Evolutionary conservation across 2,888 invertebrate genomes (phyloP), one percentile per base, ranked within the genome.

Genomic region (Tenodera sinensis): DNA sequence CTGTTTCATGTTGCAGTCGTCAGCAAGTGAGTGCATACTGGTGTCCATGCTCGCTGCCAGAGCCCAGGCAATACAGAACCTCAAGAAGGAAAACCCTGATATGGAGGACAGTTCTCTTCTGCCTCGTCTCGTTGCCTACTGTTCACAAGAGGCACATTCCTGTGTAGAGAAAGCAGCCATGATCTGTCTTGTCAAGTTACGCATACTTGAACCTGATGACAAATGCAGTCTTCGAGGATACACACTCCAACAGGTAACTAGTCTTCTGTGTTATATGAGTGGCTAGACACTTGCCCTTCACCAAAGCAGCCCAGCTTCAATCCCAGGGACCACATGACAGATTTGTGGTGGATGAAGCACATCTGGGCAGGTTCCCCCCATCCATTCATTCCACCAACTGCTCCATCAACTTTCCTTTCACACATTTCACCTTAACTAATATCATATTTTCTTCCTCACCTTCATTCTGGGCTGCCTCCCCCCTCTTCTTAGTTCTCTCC

Each of bases 11-110:
- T 90, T 92, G 4, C 92, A 95, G 95, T 94, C 97, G 0, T 97
- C 97, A 0, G 97, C 97, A 4, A 97, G 97, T 87, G 98, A 98
- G 92, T 97, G 97, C 92, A 96, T 97, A 15, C 93, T 98, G 7
- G 97, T 97, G 14, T 95, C 96, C 42, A 95, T 97, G 94, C 93
- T 97, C 28, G 97, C 97, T 0, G 97, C 97, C 0, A 94, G 97
- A 84, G 95, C 95, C 15, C 95, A 96, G 90, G 96, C 96, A n/a
- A 96, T 97, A 87, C 94, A 95, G 90, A 94, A 95, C 90, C 93
- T 97, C n/a, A 96, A 96, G 92, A 94, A 94, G 42, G 94, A 94
- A 85, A 92, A 92, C 88, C 94, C 94, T 87, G 92, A 93, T 1
- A 92, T 92, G 1, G 93, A 94, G 89, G 97, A 97, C 91, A 97